Evolutionary conservation across 1,140 invertebrate genomes (phyloP), one percentile per base, ranked within the genome.

Genomic region (Listronotus bonariensis): DNA sequence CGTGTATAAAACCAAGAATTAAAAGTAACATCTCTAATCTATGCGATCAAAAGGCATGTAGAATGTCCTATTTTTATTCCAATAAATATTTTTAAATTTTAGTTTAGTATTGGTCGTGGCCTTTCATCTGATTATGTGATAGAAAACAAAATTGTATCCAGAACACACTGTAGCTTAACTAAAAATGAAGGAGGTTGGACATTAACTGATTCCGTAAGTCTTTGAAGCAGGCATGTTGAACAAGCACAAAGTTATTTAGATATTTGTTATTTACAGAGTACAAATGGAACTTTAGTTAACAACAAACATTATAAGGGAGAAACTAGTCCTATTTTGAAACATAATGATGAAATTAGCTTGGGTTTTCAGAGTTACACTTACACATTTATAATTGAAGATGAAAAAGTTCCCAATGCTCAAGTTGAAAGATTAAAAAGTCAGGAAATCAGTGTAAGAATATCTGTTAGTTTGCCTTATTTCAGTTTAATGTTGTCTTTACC

Each of bases 281-380:
- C 68, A 10, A 72, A 72, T 65, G 70, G 70, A 15, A 72, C 68
- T 5, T 14, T 65, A 18, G 53, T 72, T 6, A 72, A 72, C 31
- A 34, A 59, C 15, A 54, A 48, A 12, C 17, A 63, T 2, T 52
- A 48, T 26, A 69, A 58, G 53, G 36, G 31, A 12, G 45, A 58
- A 11, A 20, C 42, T 15, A 58, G 34, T 31, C 15, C 54, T 36
- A 43, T 53, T 11, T 53, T 71, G 32, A 65, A 59, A 26, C 15
- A 65, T 38, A 53, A 58, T 40, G 69, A 71, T 60, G 38, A 64
- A 34, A 66, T 71, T 11, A 66, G 52, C 17, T 63, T 71, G 31
- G 66, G 52, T 1, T 41, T 45, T 26, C 32, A 40, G 10, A 45
- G 7, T 26, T 61, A 60, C n/a, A 56, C 54, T 20, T 57, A 57